Evolutionary conservation across 2,888 invertebrate genomes (phyloP), one percentile per base, ranked within the genome.

Genomic region (Encarsia formosa): DNA sequence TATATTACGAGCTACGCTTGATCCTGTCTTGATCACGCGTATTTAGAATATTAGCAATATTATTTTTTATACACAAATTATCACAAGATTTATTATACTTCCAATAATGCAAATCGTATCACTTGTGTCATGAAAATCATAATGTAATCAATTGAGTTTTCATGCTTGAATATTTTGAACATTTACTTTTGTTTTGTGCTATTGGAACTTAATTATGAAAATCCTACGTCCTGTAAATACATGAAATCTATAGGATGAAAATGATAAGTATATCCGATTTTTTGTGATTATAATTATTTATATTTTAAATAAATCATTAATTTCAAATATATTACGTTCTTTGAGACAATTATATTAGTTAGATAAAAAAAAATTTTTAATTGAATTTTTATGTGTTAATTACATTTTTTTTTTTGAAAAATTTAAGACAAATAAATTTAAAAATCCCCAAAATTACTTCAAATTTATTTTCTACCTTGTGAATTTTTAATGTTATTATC

Each of bases 31-130:
- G 50, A 51, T 51, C 43, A 49, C 34, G 44, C 29, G 45, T 43
- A 9, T 29, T 45, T 51, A 51, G 20, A 40, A 40, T 50, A 43
- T 9, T 51, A 56, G 56, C 50, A 56, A 53, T 56, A 56, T 56
- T 50, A 56, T 52, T 52, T 55, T 55, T 49, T 52, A 52, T 47
- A 52, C 22, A 24, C 26, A 49, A 49, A 52, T 26, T 49, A 44
- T 43, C 49, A 47, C 42, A 20, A 42, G 32, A 37, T 43, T 32
- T 48, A 52, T 47, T 52, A 26, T 52, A 52, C 47, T 47, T 41
- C 5, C 37, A 35, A 45, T 40, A 35, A 49, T 37, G 49, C 26
- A 40, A 52, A 47, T 42, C n/a, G 34, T 46, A 49, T 47, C 43
- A 52, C 46, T 50, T 46, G 41, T 44, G 19, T 43, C 31, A 43